Evolutionary conservation across 2,888 invertebrate species (phyloP).

Genomic region (Stramonita haemastoma): DNA sequence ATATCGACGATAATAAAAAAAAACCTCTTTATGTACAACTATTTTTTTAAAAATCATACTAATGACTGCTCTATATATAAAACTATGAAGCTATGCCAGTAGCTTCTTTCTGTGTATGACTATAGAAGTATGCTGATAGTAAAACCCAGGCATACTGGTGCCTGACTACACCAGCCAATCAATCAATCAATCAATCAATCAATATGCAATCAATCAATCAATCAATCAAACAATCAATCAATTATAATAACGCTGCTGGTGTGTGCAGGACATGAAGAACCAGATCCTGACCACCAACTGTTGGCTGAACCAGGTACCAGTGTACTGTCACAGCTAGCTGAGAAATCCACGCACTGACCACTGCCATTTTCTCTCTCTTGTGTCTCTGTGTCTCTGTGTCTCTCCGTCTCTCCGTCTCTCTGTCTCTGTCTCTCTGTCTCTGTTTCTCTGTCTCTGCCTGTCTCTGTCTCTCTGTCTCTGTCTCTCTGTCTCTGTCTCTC

Average conservation of each 20-base stretch:
- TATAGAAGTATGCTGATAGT: not conserved
- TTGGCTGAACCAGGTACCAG: slow-evolving; percentile 66
- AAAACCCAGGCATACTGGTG: too few relatives aligned
- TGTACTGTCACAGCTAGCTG: not conserved
- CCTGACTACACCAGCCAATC: too few relatives aligned
- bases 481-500: not conserved
- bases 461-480: not conserved
- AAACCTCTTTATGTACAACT: too few relatives aligned
- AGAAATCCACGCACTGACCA: not conserved
- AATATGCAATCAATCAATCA: slow-evolving; percentile 86
- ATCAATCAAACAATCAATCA: slow-evolving; percentile 87
- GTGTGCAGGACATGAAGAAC: slow-evolving; percentile 68
- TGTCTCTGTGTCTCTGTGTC: slow-evolving; percentile 24
- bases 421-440: slow-evolving; percentile 39
- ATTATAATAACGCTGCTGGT: slow-evolving; percentile 60
- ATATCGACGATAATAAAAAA: too few relatives aligned
- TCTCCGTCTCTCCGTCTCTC: slow-evolving; percentile 39
- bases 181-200: too few relatives aligned
- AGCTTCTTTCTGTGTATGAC: not conserved
- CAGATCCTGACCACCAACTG: slow-evolving; percentile 72
- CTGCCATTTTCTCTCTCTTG: not conserved
- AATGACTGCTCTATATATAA: too few relatives aligned
- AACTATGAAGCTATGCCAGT: too few relatives aligned
- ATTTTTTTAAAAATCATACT: too few relatives aligned
- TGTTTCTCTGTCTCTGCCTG: slow-evolving; percentile 26